Percentiles rank a stretch among this genome's conserved stretches.
phyloP scores from a whole-genome alignment of 2,888 invertebrate species.

The Sesia bembeciformis region DNA sequence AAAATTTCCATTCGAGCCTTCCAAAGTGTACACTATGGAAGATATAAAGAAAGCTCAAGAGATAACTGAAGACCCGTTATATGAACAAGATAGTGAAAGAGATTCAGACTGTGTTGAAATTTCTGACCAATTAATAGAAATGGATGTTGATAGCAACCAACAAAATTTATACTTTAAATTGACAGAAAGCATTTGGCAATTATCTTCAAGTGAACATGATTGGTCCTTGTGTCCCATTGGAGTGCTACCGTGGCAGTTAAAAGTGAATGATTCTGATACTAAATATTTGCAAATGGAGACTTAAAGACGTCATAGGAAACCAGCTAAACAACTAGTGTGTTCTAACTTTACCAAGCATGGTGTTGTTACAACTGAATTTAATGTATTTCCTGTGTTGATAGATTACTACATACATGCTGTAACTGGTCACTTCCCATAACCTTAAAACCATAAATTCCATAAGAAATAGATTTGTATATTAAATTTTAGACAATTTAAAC shows the following conservation, averaged over 20 bases:
- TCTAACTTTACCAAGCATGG: no score
- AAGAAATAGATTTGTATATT: no score
- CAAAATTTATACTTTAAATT: not conserved
- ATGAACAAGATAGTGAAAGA: slow-evolving; percentile 8
- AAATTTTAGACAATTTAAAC: no score
- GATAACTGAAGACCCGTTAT: not conserved
- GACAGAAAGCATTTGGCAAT: slow-evolving; percentile 39
- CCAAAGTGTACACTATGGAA: slow-evolving; percentile 54
- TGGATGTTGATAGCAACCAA: not conserved
- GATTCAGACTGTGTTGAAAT: slow-evolving; percentile 12
- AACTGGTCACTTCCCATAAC: no score
- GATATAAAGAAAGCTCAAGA: slow-evolving; percentile 34
- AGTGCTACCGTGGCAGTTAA: slow-evolving; percentile 56
- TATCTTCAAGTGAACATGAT: slow-evolving; percentile 29
- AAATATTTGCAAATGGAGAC: slow-evolving; percentile 4
- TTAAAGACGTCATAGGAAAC: not conserved
- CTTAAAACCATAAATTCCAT: no score
- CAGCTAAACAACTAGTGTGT: no score
- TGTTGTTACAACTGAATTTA: no score
- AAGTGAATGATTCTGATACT: slow-evolving; percentile 8
- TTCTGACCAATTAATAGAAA: slow-evolving; percentile 1
- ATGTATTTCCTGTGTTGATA: no score
- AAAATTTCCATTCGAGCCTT: slow-evolving; percentile 21
- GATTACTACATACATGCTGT: no score
- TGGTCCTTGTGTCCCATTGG: slow-evolving; percentile 71